Conservation (phyloP, 1,140 invertebrate genomes). For the Eumeta japonica region DNA sequence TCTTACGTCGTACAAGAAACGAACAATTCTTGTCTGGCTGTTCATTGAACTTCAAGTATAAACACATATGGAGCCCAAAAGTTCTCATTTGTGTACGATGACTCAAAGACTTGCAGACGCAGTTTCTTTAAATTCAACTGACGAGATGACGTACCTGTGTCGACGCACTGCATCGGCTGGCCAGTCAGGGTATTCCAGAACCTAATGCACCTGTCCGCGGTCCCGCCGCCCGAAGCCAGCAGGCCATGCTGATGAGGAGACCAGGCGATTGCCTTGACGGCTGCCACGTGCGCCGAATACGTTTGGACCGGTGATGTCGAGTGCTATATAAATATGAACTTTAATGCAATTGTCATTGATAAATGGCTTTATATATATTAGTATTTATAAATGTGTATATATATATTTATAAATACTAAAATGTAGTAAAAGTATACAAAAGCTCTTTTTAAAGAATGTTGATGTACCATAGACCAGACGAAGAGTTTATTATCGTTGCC, state of each 20-base stretch:
- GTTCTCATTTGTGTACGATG: too few species aligned
- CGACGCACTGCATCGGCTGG: conserved; percentile 97
- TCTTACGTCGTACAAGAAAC: too few species aligned
- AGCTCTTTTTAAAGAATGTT: too few species aligned
- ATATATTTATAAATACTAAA: too few species aligned
- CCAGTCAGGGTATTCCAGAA: conserved; percentile 99
- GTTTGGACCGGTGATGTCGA: conserved; percentile 88
- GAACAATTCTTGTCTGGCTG: too few species aligned
- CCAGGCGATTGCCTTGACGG: conserved; percentile 99
- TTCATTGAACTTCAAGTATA: too few species aligned
- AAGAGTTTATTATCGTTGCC: conserved; percentile 99
- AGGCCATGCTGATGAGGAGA: conserved; percentile 98
- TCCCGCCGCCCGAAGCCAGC: conserved; percentile 95
- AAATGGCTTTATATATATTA: background rate
- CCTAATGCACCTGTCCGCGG: conserved; percentile 94
- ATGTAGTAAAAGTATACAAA: too few species aligned
- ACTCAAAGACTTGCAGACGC: too few species aligned
- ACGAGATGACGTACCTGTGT: too few species aligned
- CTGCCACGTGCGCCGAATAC: conserved; percentile 96
- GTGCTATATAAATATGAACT: conserved; percentile 65
- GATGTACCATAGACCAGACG: conserved; percentile 84
- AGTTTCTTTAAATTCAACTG: too few species aligned
- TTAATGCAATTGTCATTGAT: too few species aligned
- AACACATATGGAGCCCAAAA: too few species aligned
- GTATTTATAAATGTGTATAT: background rate